Evolutionary conservation across 2,113 vertebrate genomes (phyloP), one percentile per base, ranked within the genome.

Genomic region (Festucalex cinctus): DNA sequence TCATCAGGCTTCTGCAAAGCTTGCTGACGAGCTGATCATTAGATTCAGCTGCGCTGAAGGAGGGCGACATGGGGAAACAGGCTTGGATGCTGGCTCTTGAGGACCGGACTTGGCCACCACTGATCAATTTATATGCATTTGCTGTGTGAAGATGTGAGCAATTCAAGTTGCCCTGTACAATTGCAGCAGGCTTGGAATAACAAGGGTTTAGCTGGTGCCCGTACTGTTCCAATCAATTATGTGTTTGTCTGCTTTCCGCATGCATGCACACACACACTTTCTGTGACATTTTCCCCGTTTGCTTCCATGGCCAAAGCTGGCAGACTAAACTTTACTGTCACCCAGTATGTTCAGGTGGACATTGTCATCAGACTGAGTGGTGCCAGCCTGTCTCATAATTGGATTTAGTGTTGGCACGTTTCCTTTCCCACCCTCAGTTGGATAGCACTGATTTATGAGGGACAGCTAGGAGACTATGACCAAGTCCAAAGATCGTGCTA

Each of bases 191-290:
- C 71, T 54, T 64, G 78, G 76, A 78, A 85, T 81, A 88, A 86
- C 88, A 32, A 78, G 80, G 80, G 68, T 86, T 90, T 85, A 86
- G 81, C 89, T 89, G 88, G 86, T 76, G 82, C 85, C 87, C 69
- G 87, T 73, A 78, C 77, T 82, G 79, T 74, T 72, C 75, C 51
- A 48, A 78, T 90, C 74, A 81, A 83, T 89, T 90, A 90, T 90
- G 85, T 85, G 76, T 75, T 78, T 90, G 91, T 88, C 86, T 74
- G 49, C 8, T 8, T 69, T 87, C 89, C 88, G 82, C 63, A 64
- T 17, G 56, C 35, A 66, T 35, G 36, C 20, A 63, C 39, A 49
- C 39, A 35, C 51, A 75, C 54, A 48, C 24, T 67, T 65, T 12
- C 32, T 65, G 13, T 24, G 26, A 43, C 65, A 71, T 22, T 49